A percentile compares a stretch with the other conserved stretches of the same genome.
phyloP scores from a whole-genome alignment of 2,888 invertebrate genomes.

The Ormyrus thymus region DNA sequence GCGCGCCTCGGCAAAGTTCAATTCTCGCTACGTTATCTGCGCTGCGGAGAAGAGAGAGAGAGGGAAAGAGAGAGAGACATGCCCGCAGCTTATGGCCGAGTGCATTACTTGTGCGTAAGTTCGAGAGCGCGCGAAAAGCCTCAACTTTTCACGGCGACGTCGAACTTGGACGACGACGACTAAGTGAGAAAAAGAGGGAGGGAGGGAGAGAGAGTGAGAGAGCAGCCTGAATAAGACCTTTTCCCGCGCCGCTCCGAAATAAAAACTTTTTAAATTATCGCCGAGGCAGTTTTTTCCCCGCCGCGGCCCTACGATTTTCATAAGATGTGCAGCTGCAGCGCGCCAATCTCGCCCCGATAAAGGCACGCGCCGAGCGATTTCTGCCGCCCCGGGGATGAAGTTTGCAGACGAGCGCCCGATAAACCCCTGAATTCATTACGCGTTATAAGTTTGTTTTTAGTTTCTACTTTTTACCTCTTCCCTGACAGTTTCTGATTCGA shows the following conservation, averaged over 20 bases:
- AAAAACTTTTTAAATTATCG: constrained; percentile 56
- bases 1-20: not conserved
- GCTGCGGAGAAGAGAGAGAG: not conserved
- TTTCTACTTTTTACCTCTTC: not conserved
- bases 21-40: not conserved
- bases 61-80: too few species aligned
- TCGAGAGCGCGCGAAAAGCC: constrained; percentile 24
- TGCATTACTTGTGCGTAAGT: constrained; percentile 3
- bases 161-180: constrained; percentile 35
- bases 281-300: not conserved
- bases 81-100: not conserved
- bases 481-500: not conserved
- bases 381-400: constrained; percentile 1
- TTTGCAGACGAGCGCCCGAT: constrained; percentile 20
- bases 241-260: constrained; percentile 50
- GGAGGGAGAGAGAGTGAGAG: not conserved
- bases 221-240: constrained; percentile 40
- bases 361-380: constrained; percentile 10
- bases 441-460: constrained; percentile 5
- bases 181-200: constrained; percentile 30
- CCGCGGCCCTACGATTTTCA: constrained; percentile 34
- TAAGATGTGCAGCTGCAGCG: constrained; percentile 17
- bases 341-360: constrained; percentile 17
- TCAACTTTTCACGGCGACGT: constrained; percentile 61
- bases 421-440: constrained; percentile 30